phyloP scores from a whole-genome alignment of 2,888 invertebrate species.

The Aphodius granarius region DNA sequence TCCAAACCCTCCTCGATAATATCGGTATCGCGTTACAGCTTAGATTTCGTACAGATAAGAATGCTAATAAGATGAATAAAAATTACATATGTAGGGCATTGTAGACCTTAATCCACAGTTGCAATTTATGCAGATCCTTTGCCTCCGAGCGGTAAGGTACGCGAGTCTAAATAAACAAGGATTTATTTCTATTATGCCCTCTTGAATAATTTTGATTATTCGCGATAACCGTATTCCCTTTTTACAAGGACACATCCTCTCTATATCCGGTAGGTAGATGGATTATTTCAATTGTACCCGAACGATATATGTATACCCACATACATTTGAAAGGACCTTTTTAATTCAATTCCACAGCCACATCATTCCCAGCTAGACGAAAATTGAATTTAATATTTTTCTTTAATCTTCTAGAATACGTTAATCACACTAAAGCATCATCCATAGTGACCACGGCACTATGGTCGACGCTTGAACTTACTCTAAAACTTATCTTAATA shows the following conservation, averaged over 20 bases:
- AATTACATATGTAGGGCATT: background rate
- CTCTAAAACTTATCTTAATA: background rate
- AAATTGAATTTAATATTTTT: too few species aligned
- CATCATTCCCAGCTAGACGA: too few species aligned
- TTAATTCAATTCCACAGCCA: too few species aligned
- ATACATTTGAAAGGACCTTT: too few species aligned
- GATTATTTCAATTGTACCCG: background rate
- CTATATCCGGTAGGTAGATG: background rate
- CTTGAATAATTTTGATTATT: conserved; percentile 41
- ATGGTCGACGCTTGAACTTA: background rate
- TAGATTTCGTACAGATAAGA: background rate
- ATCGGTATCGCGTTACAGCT: background rate
- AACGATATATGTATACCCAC: too few species aligned
- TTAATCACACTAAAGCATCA: too few species aligned
- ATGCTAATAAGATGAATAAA: background rate
- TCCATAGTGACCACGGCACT: too few species aligned
- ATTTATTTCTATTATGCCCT: conserved; percentile 35
- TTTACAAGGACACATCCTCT: background rate
- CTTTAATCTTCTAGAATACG: too few species aligned
- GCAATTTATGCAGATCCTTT: background rate
- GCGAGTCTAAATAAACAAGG: conserved; percentile 36
- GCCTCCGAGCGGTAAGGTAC: background rate
- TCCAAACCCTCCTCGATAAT: background rate
- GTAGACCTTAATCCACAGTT: background rate
- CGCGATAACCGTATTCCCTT: conserved; percentile 2